Evolutionary conservation across 2,797 vertebrate species (phyloP).

Genomic region (Eulemur mongoz): DNA sequence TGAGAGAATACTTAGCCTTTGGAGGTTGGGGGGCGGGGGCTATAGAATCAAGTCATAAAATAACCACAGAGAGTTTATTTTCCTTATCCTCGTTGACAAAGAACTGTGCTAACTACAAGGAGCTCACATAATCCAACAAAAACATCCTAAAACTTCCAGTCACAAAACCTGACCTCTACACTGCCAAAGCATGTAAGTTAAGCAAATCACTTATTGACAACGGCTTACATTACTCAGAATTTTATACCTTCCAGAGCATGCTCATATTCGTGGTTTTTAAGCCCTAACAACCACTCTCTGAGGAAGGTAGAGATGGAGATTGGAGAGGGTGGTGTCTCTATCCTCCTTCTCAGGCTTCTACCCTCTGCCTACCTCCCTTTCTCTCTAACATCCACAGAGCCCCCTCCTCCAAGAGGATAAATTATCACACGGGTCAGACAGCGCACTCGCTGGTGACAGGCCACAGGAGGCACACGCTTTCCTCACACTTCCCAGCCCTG

Average conservation of each 20-base stretch:
- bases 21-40: too few species aligned
- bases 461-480: background rate
- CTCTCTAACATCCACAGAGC: background rate
- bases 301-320: background rate
- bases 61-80: constrained; percentile 32
- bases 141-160: constrained; percentile 40
- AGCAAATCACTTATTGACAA: constrained; percentile 10
- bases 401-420: background rate
- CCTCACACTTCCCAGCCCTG: background rate
- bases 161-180: constrained; percentile 12
- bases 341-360: background rate
- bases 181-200: background rate
- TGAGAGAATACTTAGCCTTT: constrained; percentile 4
- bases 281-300: background rate
- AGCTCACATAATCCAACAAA: constrained; percentile 21
- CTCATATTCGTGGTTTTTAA: background rate
- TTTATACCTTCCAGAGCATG: background rate
- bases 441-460: background rate
- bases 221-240: background rate
- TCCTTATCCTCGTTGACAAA: constrained; percentile 40
- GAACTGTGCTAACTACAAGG: constrained; percentile 16
- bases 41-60: constrained; percentile 59
- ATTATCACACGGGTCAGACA: background rate
- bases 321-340: background rate
- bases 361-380: background rate